Percentiles rank a stretch among this genome's conserved stretches.
phyloP scores from a whole-genome alignment of 64 coral and sea anemone genomes.

The Montipora foliosa region DNA sequence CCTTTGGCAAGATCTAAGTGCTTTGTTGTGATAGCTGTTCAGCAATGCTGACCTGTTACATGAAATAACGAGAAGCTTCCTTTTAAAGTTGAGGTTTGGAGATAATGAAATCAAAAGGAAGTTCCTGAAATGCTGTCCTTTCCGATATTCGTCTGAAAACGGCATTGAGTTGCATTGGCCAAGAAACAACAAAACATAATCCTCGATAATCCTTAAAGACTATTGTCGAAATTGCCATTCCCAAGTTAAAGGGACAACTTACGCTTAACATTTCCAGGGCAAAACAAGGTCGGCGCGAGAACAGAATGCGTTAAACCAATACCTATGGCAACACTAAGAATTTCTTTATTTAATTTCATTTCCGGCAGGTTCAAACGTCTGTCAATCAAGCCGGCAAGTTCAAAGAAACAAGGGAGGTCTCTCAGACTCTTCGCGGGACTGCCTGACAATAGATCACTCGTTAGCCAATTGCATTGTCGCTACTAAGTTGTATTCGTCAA shows the following conservation, averaged over 20 bases:
- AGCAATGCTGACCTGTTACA: neutral
- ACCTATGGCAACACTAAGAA: conserved; percentile 70
- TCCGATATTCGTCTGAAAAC: conserved; percentile 14
- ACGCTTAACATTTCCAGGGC: neutral
- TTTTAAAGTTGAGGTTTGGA: conserved; percentile 24
- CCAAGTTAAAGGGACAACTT: neutral
- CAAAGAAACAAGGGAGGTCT: conserved; percentile 76
- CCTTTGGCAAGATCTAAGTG: neutral
- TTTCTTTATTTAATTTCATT: conserved; percentile 76
- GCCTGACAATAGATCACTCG: conserved; percentile 71
- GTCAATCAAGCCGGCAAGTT: conserved; percentile 69
- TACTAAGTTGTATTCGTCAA: conserved; percentile 92
- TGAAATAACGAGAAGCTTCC: conserved; percentile 27
- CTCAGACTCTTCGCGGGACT: conserved; percentile 50
- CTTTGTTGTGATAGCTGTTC: conserved; percentile 36
- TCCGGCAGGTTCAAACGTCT: conserved; percentile 46
- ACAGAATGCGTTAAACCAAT: neutral
- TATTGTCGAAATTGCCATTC: neutral
- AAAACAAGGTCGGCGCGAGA: neutral
- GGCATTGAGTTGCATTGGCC: neutral
- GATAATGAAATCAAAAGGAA: conserved; percentile 53
- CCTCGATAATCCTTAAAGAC: neutral
- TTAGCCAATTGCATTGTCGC: conserved; percentile 63
- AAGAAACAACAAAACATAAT: neutral
- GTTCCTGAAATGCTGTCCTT: conserved; percentile 29